Evolutionary conservation across 1,140 invertebrate species (phyloP).

Genomic region (Mizuhopecten yessoensis): DNA sequence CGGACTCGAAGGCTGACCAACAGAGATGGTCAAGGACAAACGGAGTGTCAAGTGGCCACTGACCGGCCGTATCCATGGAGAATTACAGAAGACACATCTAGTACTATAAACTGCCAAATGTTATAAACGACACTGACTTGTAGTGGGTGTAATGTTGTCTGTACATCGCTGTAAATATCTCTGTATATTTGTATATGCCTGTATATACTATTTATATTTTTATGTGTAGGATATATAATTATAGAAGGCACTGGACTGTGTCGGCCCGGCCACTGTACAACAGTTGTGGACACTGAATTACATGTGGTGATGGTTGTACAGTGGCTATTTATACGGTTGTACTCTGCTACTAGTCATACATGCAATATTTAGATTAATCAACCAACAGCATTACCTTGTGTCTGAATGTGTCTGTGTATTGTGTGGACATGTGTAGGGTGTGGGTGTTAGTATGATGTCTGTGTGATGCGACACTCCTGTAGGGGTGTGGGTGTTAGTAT

Average conservation of each 20-base stretch:
- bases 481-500: not conserved
- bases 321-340: not conserved
- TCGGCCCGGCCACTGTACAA: not conserved
- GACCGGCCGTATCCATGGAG: not conserved
- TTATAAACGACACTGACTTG: not conserved
- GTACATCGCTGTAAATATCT: too few species aligned
- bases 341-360: not conserved
- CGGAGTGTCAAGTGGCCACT: not conserved
- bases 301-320: not conserved
- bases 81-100: conserved; percentile 1
- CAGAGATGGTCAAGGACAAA: conserved; percentile 48
- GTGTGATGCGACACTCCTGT: not conserved
- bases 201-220: conserved; percentile 34
- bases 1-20: conserved; percentile 50
- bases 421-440: not conserved
- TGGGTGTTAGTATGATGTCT: too few species aligned
- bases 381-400: not conserved
- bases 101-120: not conserved
- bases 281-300: not conserved
- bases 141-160: not conserved
- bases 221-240: not conserved
- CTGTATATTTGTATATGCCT: not conserved
- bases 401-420: not conserved
- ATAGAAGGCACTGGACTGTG: not conserved
- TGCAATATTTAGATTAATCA: not conserved